Evolutionary conservation across 2,113 vertebrate species (phyloP).

Genomic region (Aplodontia rufa): DNA sequence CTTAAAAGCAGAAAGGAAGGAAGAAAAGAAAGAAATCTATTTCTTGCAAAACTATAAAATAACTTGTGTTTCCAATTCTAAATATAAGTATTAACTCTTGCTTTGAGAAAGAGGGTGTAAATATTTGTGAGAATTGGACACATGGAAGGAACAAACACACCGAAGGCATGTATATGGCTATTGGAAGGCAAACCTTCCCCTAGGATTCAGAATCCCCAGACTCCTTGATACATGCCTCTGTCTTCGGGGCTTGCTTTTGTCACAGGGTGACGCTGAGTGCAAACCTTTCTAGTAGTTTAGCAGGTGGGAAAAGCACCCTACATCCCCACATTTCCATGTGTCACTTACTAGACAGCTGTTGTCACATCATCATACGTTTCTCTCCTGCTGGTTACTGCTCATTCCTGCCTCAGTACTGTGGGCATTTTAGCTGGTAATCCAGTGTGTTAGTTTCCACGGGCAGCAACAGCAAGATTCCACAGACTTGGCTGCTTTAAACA

Average conservation of each 20-base stretch:
- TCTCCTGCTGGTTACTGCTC: background rate
- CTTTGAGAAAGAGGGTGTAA: background rate
- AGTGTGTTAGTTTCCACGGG: background rate
- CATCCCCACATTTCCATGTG: background rate
- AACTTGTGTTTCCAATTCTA: background rate
- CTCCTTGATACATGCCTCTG: accelerated
- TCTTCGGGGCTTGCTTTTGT: background rate
- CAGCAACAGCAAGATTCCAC: background rate
- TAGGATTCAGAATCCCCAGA: background rate
- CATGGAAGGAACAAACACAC: background rate
- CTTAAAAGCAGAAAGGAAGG: background rate
- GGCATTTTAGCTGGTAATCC: background rate
- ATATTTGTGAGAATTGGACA: background rate
- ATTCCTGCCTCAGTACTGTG: background rate
- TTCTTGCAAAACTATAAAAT: background rate
- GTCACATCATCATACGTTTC: background rate
- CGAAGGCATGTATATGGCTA: accelerated
- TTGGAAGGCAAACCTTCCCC: accelerated
- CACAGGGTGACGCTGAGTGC: background rate
- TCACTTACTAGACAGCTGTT: accelerated
- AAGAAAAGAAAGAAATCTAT: no score
- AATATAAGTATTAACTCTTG: background rate
- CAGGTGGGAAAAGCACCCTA: background rate
- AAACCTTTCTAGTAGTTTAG: background rate
- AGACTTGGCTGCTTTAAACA: background rate